Evolutionary conservation across 2,797 vertebrate genomes (phyloP), one percentile per base, ranked within the genome.

Genomic region (Lates japonicus): DNA sequence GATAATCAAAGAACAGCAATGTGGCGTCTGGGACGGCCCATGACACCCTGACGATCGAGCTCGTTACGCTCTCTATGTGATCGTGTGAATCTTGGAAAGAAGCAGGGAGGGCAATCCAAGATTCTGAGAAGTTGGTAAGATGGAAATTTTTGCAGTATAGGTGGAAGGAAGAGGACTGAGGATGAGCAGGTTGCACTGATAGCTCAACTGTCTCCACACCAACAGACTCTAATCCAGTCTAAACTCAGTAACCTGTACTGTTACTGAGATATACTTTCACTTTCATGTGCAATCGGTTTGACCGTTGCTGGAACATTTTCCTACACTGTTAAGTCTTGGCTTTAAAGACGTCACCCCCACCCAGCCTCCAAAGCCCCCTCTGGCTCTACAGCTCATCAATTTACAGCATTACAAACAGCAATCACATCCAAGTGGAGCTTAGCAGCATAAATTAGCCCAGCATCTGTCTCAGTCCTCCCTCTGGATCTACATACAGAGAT

Each of bases 401-500:
- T 71, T 60, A 66, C 72, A 72, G 49, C 66, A 20, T 76, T 69
- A 62, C 58, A 83, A 74, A 44, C 80, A 55, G 78, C 44, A 5
- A 55, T 12, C 12, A 5, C 35, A 22, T 80, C 81, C 73, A 80
- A 69, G 58, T 59, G 49, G 29, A 86, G 60, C 13, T 76, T 35
- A 76, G 75, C 77, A 16, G 80, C 67, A 83, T 78, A 64, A 82
- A 83, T 80, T 35, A 82, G 8, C 80, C 58, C 31, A 76, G 72
- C 84, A 76, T 81, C 79, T 79, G 84, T 44, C 52, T 57, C 9
- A 0, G 2, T 2, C 33, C 33, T 78, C 70, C 70, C 73, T 20
- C 20, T 20, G 55, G 79, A 80, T 49, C 58, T 0, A 4, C 25
- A 37, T 7, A 3, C 74, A 20, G 72, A 77, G 44, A 41, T 33